Evolutionary conservation across 2,113 vertebrate genomes (phyloP).

Genomic region (Oceanites oceanicus): DNA sequence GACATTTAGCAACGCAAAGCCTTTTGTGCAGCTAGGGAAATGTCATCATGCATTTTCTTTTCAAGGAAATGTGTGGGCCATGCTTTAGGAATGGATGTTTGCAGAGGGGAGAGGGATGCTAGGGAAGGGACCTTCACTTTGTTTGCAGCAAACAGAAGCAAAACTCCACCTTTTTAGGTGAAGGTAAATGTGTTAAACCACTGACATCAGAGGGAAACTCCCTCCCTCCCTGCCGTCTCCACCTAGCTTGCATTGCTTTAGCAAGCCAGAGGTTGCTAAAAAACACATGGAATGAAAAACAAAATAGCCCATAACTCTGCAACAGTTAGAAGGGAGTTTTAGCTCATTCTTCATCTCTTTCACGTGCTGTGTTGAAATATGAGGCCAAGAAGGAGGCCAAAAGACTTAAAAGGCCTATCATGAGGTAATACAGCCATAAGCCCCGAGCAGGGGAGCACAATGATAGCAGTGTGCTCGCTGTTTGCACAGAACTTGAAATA

Average conservation of each 20-base stretch:
- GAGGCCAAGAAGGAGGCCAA: conserved; percentile 55
- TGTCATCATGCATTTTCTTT: not conserved
- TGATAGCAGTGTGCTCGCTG: conserved; percentile 56
- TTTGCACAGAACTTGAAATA: conserved; percentile 54
- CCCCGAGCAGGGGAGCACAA: conserved; percentile 44
- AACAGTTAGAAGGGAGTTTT: conserved; percentile 14
- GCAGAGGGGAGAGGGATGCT: not conserved
- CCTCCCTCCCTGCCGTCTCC: not conserved
- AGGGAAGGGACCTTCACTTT: not conserved
- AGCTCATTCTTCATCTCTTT: conserved; percentile 64
- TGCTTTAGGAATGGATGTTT: not conserved
- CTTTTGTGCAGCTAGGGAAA: not conserved
- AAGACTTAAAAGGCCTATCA: conserved; percentile 58
- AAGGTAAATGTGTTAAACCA: not conserved
- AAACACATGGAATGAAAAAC: conserved; percentile 38
- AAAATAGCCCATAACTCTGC: conserved; percentile 47
- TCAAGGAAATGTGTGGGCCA: not conserved
- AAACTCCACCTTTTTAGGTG: not conserved
- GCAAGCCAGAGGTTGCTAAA: conserved; percentile 6
- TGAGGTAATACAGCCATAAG: conserved; percentile 66
- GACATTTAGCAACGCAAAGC: not conserved
- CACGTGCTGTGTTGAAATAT: conserved; percentile 62
- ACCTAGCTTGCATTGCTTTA: not conserved
- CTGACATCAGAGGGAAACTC: conserved; percentile 26
- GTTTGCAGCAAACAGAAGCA: conserved; percentile 33